Evolutionary conservation across 2,888 invertebrate species (phyloP).

Genomic region (Pristionchus entomophagus): DNA sequence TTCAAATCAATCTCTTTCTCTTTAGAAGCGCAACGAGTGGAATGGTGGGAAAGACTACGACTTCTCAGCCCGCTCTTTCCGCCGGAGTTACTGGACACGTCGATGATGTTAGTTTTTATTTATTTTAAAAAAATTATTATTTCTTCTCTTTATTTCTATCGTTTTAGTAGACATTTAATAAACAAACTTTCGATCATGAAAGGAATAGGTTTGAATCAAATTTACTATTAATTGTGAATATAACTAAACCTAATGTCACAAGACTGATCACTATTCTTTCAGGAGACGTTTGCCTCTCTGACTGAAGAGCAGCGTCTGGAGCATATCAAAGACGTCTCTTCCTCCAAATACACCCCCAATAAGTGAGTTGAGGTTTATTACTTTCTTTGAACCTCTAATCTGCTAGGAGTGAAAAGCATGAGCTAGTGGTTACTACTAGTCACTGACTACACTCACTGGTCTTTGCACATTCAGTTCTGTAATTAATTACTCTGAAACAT

Average conservation of each 20-base stretch:
- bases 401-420: background rate
- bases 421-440: no score
- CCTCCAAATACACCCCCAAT: slow-evolving; percentile 95
- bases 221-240: background rate
- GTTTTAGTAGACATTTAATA: background rate
- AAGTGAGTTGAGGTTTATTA: slow-evolving; percentile 83
- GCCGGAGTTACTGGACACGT: slow-evolving; percentile 53
- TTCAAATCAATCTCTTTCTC: background rate
- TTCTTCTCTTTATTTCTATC: background rate
- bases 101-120: slow-evolving; percentile 52
- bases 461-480: background rate
- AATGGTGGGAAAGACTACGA: slow-evolving; percentile 55
- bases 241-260: background rate
- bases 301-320: slow-evolving; percentile 97
- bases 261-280: slow-evolving; percentile 50
- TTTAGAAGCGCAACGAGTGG: slow-evolving; percentile 62
- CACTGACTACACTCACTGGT: no score
- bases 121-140: background rate
- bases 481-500: background rate
- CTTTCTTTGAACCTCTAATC: background rate
- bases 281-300: slow-evolving; percentile 82
- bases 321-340: slow-evolving; percentile 97
- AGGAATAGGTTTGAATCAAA: background rate
- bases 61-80: slow-evolving; percentile 43
- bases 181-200: background rate